A percentile compares a stretch with the other conserved stretches of the same genome.
phyloP scores from a whole-genome alignment of 2,797 vertebrate species.

The Morelia viridis region DNA sequence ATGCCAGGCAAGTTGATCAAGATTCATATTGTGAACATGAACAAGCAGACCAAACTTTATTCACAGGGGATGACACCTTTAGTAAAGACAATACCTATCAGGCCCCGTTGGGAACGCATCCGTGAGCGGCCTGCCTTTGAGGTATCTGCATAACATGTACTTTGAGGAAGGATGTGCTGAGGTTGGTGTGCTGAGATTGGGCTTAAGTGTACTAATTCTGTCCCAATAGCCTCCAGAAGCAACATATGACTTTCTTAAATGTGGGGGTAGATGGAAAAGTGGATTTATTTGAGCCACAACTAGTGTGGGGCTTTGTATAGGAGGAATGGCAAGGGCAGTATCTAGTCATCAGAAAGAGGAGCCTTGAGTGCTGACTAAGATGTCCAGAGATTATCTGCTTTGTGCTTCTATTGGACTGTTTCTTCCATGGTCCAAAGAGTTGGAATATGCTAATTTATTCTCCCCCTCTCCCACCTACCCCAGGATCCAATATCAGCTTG shows the following conservation, averaged over 20 bases:
- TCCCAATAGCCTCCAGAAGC: not conserved
- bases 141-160: constrained; percentile 64
- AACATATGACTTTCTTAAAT: not conserved
- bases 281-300: not conserved
- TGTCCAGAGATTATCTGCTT: not conserved
- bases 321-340: not conserved
- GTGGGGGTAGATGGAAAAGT: not conserved
- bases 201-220: not conserved
- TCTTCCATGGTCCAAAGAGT: not conserved
- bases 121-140: constrained; percentile 87
- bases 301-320: not conserved
- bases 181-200: not conserved
- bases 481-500: not conserved
- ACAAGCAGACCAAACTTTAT: constrained; percentile 97
- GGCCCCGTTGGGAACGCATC: constrained; percentile 90
- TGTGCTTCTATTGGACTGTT: not conserved
- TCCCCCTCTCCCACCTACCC: not conserved
- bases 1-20: constrained; percentile 88
- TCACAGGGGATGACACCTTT: constrained; percentile 96
- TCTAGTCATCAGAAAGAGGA: not conserved
- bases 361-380: not conserved
- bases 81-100: constrained; percentile 85
- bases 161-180: not conserved
- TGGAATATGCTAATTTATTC: not conserved
- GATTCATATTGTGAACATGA: constrained; percentile 97